Conservation (phyloP, 2,113 vertebrate species). For the Aramus guarauna region DNA sequence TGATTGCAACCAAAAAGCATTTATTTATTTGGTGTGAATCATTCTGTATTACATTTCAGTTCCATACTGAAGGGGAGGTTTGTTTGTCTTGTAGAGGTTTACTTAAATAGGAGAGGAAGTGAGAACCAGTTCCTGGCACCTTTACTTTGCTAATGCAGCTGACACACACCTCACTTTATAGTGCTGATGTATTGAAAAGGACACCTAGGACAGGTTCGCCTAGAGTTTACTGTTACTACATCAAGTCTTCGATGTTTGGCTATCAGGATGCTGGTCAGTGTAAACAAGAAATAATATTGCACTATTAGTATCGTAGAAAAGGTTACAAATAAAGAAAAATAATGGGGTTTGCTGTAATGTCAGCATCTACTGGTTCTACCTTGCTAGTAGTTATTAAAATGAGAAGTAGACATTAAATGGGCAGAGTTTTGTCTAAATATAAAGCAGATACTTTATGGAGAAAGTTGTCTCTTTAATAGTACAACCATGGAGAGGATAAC, state of each 20-base stretch:
- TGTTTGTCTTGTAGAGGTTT: background rate
- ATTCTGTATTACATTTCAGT: background rate
- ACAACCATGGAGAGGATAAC: background rate
- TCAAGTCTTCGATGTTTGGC: background rate
- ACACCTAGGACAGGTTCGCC: background rate
- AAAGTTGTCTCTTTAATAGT: background rate
- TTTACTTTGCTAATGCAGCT: background rate
- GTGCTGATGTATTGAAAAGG: background rate
- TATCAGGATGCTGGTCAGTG: background rate
- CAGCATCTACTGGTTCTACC: background rate
- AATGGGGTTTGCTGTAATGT: background rate
- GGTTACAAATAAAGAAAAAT: background rate
- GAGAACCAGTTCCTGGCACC: background rate
- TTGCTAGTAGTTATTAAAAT: background rate
- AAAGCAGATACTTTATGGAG: background rate
- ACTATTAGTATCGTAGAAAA: background rate
- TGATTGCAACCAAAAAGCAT: slow-evolving; percentile 38
- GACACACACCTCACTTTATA: background rate
- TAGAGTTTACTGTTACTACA: background rate
- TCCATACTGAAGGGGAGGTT: background rate
- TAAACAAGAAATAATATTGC: background rate
- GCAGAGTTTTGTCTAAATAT: background rate
- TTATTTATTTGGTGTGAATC: slow-evolving; percentile 39
- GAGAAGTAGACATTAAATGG: background rate
- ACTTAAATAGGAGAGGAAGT: background rate